Evolutionary conservation across 2,888 invertebrate genomes (phyloP).

Genomic region (Latrodectus elegans): DNA sequence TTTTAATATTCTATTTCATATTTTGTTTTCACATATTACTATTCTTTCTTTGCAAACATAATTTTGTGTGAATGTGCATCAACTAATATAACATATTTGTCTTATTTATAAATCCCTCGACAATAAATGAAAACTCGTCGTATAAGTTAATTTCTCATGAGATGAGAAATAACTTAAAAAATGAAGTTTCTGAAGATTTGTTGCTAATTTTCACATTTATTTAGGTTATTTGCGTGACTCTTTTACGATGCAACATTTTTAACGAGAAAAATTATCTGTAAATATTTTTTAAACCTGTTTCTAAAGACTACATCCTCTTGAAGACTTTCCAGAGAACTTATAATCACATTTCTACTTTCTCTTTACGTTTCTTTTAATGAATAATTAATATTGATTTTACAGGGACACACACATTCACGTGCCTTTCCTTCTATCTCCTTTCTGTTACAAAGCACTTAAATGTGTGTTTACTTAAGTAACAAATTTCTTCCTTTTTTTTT

Average conservation of each 20-base stretch:
- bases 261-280: conserved; percentile 17
- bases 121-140: too few relatives aligned
- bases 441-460: conserved; percentile 56
- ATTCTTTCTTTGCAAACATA: too few relatives aligned
- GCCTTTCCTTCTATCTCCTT: conserved; percentile 22
- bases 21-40: too few relatives aligned
- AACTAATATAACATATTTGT: too few relatives aligned
- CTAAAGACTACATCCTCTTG: neutral
- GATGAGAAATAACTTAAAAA: neutral
- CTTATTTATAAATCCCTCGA: too few relatives aligned
- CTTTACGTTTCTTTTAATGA: conserved; percentile 43
- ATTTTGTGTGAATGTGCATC: too few relatives aligned
- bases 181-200: too few relatives aligned
- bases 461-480: conserved; percentile 62
- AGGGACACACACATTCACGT: neutral
- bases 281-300: conserved; percentile 41
- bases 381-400: conserved; percentile 62
- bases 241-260: neutral
- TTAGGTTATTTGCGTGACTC: too few relatives aligned
- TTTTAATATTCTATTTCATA: too few relatives aligned
- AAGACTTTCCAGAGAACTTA: conserved; percentile 32
- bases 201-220: too few relatives aligned
- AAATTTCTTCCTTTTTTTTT: conserved; percentile 26
- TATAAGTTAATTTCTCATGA: too few relatives aligned
- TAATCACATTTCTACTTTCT: conserved; percentile 60